A percentile compares a stretch with the other conserved stretches of the same genome.
phyloP scores from a whole-genome alignment of 2,113 vertebrate species.

The Puffinus mauretanicus region DNA sequence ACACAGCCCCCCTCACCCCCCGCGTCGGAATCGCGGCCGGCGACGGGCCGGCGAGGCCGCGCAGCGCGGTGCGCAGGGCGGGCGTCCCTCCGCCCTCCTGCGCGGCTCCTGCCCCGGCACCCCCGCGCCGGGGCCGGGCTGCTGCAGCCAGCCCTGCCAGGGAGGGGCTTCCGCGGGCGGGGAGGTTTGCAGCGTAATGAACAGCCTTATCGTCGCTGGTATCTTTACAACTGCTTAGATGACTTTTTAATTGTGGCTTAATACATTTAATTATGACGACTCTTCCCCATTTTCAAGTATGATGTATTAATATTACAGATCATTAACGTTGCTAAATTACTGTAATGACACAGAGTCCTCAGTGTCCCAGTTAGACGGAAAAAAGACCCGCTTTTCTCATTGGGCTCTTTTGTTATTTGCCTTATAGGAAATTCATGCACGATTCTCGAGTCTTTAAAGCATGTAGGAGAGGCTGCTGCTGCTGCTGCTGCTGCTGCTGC shows the following conservation, averaged over 20 bases:
- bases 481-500: background rate
- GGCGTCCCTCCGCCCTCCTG: background rate
- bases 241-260: conserved; percentile 79
- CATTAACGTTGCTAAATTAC: conserved; percentile 79
- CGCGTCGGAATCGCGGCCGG: no score
- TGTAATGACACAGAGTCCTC: conserved; percentile 75
- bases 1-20: background rate
- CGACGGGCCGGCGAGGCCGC: no score
- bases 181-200: conserved; percentile 63
- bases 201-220: conserved; percentile 59
- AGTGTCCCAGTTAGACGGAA: conserved; percentile 68
- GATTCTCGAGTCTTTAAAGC: conserved; percentile 27
- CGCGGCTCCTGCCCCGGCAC: conserved; percentile 33
- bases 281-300: conserved; percentile 73
- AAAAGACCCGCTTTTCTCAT: conserved; percentile 68
- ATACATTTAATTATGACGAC: conserved; percentile 79
- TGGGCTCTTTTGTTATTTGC: conserved; percentile 71
- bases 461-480: conserved; percentile 34
- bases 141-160: background rate
- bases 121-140: background rate
- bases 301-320: conserved; percentile 82
- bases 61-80: no score
- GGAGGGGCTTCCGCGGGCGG: conserved; percentile 36
- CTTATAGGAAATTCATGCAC: conserved; percentile 55
- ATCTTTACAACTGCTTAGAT: conserved; percentile 77